A percentile compares a stretch with the other conserved stretches of the same genome.
phyloP scores from a whole-genome alignment of 2,797 vertebrate species.

The Malurus splendens region DNA sequence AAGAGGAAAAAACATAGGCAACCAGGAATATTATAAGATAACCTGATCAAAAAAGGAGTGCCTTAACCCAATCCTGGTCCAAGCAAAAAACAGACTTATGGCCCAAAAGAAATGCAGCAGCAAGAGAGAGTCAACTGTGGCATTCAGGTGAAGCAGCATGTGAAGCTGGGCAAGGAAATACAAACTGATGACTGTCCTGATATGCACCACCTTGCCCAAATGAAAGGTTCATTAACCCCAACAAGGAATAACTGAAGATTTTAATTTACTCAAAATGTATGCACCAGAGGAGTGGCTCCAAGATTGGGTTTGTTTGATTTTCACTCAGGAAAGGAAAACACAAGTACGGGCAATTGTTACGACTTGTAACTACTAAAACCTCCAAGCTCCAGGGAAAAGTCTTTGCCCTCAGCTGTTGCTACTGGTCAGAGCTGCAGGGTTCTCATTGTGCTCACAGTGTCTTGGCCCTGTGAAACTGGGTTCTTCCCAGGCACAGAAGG shows the following conservation, averaged over 20 bases:
- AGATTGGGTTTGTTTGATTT: neutral
- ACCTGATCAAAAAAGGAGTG: neutral
- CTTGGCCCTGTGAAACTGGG: accelerated
- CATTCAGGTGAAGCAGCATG: neutral
- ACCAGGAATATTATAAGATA: neutral
- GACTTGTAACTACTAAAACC: neutral
- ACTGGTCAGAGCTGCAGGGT: neutral
- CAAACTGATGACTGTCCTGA: neutral
- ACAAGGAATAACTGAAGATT: neutral
- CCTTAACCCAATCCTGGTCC: neutral
- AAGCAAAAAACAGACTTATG: neutral
- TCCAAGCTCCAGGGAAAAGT: neutral
- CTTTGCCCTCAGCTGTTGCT: neutral
- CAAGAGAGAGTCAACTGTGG: neutral
- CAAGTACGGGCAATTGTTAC: neutral
- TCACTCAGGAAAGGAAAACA: neutral
- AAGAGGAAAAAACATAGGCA: neutral
- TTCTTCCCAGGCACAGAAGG: neutral
- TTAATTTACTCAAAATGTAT: neutral
- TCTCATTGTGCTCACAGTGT: neutral
- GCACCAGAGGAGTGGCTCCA: accelerated
- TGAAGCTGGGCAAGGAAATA: neutral
- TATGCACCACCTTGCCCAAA: neutral
- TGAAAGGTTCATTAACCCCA: neutral
- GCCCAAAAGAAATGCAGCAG: neutral